Base-by-base conservation (phyloP, 1,140 invertebrate species). In the Platyura marginata region DNA sequence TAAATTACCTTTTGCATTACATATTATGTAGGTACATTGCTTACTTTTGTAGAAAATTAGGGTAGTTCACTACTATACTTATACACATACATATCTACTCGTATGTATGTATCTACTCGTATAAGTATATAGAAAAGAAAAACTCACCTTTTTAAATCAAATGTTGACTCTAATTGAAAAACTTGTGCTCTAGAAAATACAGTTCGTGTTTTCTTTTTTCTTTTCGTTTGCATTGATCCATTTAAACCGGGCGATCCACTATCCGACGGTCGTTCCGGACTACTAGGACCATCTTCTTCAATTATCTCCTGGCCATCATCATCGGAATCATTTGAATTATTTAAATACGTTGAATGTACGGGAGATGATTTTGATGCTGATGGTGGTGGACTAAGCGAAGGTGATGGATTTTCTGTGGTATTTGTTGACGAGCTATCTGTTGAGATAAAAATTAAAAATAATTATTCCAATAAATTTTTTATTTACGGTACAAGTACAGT, bases 161-260 rank as follows among this genome's bases (percentile, higher is more conserved):
- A 98, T 0, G 91, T 98, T 3, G 88, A 92, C 59, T 98, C 95
- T 44, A 98, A 64, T 59, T 97, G 93, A 58, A 95, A 98, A 0
- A 98, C 92, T 63, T 87, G 82, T 0, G 81, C 82, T 11, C 94
- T 68, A 0, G 92, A 96, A 67, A 98, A 98, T 1, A 98, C 94
- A 0, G 94, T 98, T 40, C 94, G 67, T 1, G 93, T 98, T 62
- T 98, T 98, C 71, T 98, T 98, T 70, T 98, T 98, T 38, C 93
- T 69, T 58, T 90, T 88, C 6, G 55, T 57, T 19, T 55, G 52
- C 25, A 50, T 55, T 40, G 25, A 41, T 16, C 57, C 58, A 22
- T 53, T 58, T 2, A 35, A 23, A 39, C 79, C 79, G 15, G 65
- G 59, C 22, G 64, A 54, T 1, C 62, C 59, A 44, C 59, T 62